These are phyloP conservation scores for Bostrychus sinensis DNA, from an alignment of 2,113 vertebrate species.

Conservation along the genomic window DNA sequence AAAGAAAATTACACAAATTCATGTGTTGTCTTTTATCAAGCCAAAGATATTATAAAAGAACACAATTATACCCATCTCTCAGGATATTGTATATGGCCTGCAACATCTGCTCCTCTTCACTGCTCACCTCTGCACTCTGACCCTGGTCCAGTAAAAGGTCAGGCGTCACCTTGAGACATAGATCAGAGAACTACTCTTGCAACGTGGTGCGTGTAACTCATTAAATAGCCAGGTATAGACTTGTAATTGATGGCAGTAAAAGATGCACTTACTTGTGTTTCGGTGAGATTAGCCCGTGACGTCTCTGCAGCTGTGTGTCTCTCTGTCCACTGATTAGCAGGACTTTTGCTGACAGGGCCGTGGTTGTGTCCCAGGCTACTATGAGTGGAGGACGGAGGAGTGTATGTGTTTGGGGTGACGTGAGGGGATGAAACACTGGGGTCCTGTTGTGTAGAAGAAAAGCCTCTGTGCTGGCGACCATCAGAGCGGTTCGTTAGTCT, in stretches of 20 bases:
- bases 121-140: conserved; percentile 77
- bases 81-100: conserved; percentile 85
- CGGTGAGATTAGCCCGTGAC: conserved; percentile 49
- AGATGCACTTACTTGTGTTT: conserved; percentile 79
- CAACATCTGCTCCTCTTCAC: conserved; percentile 80
- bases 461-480: conserved; percentile 69
- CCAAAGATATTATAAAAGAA: background rate
- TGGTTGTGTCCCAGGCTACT: conserved; percentile 67
- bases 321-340: conserved; percentile 46
- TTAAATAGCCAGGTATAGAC: background rate
- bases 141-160: conserved; percentile 91
- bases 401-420: conserved; percentile 48
- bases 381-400: conserved; percentile 58
- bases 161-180: conserved; percentile 87
- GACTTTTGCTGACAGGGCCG: conserved; percentile 20
- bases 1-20: background rate
- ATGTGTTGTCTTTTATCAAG: background rate
- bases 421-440: conserved; percentile 33
- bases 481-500: conserved; percentile 83
- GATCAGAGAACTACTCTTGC: conserved; percentile 58
- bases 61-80: conserved; percentile 83
- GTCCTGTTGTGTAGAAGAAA: conserved; percentile 72
- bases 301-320: conserved; percentile 36
- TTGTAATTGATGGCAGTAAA: background rate
- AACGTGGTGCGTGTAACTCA: conserved; percentile 30